Evolutionary conservation across 2,113 vertebrate species (phyloP).

Genomic region (Pelecanus crispus): DNA sequence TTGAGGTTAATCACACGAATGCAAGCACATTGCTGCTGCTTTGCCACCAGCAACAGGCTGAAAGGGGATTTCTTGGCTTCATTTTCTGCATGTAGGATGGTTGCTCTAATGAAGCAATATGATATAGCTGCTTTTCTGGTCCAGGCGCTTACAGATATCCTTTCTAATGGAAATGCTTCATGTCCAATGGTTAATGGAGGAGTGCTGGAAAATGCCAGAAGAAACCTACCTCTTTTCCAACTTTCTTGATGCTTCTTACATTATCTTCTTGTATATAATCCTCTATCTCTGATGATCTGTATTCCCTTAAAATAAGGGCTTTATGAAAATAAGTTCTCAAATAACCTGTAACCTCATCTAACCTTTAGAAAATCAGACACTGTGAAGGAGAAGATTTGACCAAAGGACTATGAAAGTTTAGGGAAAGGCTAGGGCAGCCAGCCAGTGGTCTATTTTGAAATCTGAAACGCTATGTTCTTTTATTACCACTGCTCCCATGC

Average conservation of each 20-base stretch:
- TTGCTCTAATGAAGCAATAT: neutral
- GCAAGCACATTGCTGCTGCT: neutral
- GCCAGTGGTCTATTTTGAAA: neutral
- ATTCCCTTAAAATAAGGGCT: neutral
- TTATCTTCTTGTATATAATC: neutral
- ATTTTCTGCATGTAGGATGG: neutral
- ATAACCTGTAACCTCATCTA: neutral
- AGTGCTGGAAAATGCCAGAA: neutral
- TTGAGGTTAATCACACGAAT: neutral
- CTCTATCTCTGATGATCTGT: neutral
- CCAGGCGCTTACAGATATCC: neutral
- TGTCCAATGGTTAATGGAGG: neutral
- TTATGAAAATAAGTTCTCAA: neutral
- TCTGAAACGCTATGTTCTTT: neutral
- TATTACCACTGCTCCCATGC: neutral
- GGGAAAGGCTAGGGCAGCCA: neutral
- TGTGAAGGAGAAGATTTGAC: neutral
- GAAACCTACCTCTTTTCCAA: neutral
- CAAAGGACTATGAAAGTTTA: neutral
- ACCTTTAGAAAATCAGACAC: neutral
- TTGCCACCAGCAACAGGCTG: neutral
- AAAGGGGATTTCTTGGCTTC: neutral
- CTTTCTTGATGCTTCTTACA: neutral
- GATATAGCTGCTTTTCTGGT: neutral
- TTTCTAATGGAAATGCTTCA: neutral